Evolutionary conservation across 2,888 invertebrate genomes (phyloP).

Genomic region (Acholoe squamosa): DNA sequence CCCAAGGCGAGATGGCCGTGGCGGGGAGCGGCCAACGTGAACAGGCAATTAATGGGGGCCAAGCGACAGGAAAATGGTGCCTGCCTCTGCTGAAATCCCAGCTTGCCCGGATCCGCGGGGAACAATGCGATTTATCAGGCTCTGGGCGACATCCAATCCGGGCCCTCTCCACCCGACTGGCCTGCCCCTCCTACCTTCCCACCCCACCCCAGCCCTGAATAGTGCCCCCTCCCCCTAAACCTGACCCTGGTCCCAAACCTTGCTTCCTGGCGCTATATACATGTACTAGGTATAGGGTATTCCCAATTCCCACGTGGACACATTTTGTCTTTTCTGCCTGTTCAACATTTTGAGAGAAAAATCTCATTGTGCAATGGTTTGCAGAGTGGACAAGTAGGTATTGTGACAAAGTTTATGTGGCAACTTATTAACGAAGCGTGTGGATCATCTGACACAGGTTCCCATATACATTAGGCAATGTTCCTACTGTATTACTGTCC

Average conservation of each 20-base stretch:
- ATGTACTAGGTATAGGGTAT: too few relatives aligned
- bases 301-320: too few relatives aligned
- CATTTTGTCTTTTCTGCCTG: too few relatives aligned
- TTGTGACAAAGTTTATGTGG: too few relatives aligned
- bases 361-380: too few relatives aligned
- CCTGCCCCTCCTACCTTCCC: neutral
- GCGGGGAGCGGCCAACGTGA: slow-evolving; percentile 55
- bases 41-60: slow-evolving; percentile 58
- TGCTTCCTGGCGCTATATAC: neutral
- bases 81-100: slow-evolving; percentile 45
- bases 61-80: slow-evolving; percentile 58
- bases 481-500: too few relatives aligned
- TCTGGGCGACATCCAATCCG: slow-evolving; percentile 20
- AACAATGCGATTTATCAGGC: slow-evolving; percentile 54
- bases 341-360: too few relatives aligned
- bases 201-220: neutral
- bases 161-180: neutral
- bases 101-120: slow-evolving; percentile 34
- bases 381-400: too few relatives aligned
- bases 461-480: too few relatives aligned
- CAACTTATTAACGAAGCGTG: too few relatives aligned
- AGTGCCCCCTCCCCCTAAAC: neutral
- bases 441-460: too few relatives aligned
- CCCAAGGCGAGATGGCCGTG: neutral
- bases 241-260: neutral